Evolutionary conservation across 2,888 invertebrate species (phyloP).

Genomic region (Nesidiocoris tenuis): DNA sequence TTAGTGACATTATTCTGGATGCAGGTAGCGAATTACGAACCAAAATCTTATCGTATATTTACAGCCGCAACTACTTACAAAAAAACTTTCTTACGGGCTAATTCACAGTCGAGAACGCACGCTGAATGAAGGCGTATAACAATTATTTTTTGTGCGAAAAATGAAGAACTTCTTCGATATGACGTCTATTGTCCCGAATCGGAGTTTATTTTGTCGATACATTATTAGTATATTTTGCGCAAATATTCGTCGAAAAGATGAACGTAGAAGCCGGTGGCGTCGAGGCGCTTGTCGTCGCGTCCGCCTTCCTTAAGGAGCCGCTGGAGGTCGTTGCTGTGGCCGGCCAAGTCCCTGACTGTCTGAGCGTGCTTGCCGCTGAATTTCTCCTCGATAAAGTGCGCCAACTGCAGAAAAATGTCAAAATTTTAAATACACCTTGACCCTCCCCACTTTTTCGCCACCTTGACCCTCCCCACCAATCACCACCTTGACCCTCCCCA

Average conservation of each 20-base stretch:
- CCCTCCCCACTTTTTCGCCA: too few species aligned
- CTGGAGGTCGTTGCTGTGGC: constrained; percentile 71
- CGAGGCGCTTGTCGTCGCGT: constrained; percentile 52
- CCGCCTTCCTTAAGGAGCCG: constrained; percentile 60
- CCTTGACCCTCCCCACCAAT: too few species aligned
- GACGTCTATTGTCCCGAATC: too few species aligned
- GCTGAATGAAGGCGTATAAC: neutral
- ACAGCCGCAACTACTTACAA: neutral
- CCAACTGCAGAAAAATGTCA: constrained; percentile 58
- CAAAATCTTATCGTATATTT: neutral
- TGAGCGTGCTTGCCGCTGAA: constrained; percentile 70
- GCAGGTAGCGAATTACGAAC: neutral
- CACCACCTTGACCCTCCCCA: too few species aligned
- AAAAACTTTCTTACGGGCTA: neutral
- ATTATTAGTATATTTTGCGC: constrained; percentile 51
- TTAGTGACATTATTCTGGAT: neutral
- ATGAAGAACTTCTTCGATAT: neutral
- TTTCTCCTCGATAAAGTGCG: constrained; percentile 74
- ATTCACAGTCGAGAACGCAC: neutral
- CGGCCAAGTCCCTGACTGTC: constrained; percentile 68
- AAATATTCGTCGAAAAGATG: constrained; percentile 74
- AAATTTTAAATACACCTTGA: too few species aligned
- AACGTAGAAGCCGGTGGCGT: constrained; percentile 57
- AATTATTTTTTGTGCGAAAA: neutral
- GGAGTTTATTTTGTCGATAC: too few species aligned